A percentile compares a stretch with the other conserved stretches of the same genome.
Conservation (phyloP, 2,888 invertebrate species). For the Axea sp. region DNA sequence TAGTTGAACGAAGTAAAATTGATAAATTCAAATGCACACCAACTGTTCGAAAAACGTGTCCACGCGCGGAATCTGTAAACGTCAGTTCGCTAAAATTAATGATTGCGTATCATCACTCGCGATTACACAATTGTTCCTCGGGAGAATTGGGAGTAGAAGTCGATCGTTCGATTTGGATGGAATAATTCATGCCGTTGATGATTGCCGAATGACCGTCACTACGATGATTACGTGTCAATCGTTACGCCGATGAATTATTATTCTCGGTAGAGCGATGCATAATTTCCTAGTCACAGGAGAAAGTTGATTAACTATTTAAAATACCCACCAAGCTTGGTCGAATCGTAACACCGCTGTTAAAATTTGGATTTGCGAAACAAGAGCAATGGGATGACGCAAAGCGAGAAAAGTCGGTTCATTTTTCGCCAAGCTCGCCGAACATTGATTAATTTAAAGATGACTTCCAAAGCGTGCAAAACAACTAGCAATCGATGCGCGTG, state of each 20-base stretch:
- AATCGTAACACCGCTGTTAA: constrained; percentile 12
- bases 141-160: constrained; percentile 35
- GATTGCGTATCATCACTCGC: constrained; percentile 45
- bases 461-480: constrained; percentile 50
- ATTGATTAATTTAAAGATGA: too few species aligned
- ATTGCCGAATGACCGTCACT: constrained; percentile 58
- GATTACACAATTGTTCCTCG: constrained; percentile 50
- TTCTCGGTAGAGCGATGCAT: constrained; percentile 40
- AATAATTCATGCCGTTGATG: constrained; percentile 54
- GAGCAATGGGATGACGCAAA: too few species aligned
- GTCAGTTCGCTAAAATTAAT: constrained; percentile 33
- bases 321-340: constrained; percentile 14
- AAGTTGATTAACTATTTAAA: constrained; percentile 47
- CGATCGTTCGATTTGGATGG: constrained; percentile 53
- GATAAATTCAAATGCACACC: constrained; percentile 13
- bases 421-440: constrained; percentile 35
- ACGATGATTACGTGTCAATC: constrained; percentile 58
- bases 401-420: too few species aligned
- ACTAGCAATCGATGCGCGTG: constrained; percentile 32
- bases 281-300: constrained; percentile 48
- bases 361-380: too few species aligned
- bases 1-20: constrained; percentile 1
- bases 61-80: constrained; percentile 8
- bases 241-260: constrained; percentile 57
- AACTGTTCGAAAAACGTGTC: constrained; percentile 18